Conservation (phyloP, 2,888 invertebrate species). For the Eupelmus urozonus region DNA sequence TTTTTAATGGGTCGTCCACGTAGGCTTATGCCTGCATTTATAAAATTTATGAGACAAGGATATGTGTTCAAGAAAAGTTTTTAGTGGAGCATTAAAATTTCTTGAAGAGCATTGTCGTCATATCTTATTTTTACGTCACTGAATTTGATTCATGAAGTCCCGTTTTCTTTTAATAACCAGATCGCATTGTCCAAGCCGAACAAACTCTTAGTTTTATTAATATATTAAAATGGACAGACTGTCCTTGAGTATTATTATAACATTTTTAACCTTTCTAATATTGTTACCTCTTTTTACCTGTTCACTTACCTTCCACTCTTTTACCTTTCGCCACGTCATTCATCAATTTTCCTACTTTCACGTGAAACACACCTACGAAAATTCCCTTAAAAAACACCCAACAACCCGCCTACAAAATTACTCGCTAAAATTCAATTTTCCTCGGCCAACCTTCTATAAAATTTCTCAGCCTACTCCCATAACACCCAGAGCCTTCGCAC, state of each 20-base stretch:
- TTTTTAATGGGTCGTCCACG: slow-evolving; percentile 26
- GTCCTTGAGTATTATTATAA: background rate
- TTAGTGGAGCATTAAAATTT: slow-evolving; percentile 53
- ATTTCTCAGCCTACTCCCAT: background rate
- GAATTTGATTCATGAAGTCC: slow-evolving; percentile 39
- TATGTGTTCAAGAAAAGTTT: slow-evolving; percentile 33
- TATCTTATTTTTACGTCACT: slow-evolving; percentile 51
- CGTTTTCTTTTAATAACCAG: background rate
- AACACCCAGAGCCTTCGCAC: background rate
- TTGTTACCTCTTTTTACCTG: too few species aligned
- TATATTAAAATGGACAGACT: too few species aligned
- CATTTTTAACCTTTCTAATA: too few species aligned
- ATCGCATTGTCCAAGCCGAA: background rate
- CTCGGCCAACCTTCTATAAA: background rate
- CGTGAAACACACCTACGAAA: too few species aligned
- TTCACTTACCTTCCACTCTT: too few species aligned
- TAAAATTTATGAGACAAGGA: slow-evolving; percentile 51
- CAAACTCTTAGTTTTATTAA: too few species aligned
- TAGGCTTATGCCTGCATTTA: slow-evolving; percentile 8
- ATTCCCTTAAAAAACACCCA: too few species aligned
- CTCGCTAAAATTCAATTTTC: background rate
- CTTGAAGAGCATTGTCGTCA: slow-evolving; percentile 29
- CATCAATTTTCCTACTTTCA: too few species aligned
- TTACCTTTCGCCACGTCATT: too few species aligned
- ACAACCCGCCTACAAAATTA: too few species aligned